Percentiles rank a stretch among this genome's conserved stretches.
These are phyloP conservation scores for Parelbella ahira DNA, from an alignment of 2,888 invertebrate species.

Conservation along the genomic window DNA sequence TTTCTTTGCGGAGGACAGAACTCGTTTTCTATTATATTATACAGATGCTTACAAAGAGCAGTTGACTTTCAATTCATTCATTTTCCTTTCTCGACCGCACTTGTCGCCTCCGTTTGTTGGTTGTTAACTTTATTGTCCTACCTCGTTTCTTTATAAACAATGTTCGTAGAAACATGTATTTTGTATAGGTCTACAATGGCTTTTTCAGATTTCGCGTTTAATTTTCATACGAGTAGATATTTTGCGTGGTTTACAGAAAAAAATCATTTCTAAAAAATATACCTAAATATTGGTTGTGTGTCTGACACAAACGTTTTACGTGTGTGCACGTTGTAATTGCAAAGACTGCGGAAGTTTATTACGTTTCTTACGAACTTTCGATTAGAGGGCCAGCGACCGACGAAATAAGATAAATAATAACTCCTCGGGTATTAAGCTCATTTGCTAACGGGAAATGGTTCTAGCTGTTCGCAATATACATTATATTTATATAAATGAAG, in stretches of 20 bases:
- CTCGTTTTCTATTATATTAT: slow-evolving; percentile 24
- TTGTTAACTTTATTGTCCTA: slow-evolving; percentile 29
- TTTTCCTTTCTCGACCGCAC: slow-evolving; percentile 2
- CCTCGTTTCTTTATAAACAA: not conserved
- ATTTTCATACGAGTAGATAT: too few relatives aligned
- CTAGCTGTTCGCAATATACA: slow-evolving; percentile 24
- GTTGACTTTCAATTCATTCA: slow-evolving; percentile 2
- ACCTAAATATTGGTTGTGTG: too few relatives aligned
- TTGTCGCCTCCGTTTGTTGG: not conserved
- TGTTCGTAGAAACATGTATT: too few relatives aligned
- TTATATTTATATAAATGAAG: slow-evolving; percentile 5
- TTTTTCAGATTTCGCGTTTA: too few relatives aligned
- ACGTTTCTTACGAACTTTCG: slow-evolving; percentile 56
- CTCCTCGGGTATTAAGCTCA: slow-evolving; percentile 42
- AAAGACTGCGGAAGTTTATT: slow-evolving; percentile 62
- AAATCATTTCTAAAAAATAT: too few relatives aligned
- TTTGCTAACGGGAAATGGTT: slow-evolving; percentile 46
- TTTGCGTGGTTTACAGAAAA: too few relatives aligned
- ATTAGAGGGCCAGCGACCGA: slow-evolving; percentile 47
- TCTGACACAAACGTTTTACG: slow-evolving; percentile 23
- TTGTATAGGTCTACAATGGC: too few relatives aligned
- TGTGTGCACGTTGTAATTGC: slow-evolving; percentile 52
- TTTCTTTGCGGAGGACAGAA: slow-evolving; percentile 16
- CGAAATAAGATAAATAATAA: slow-evolving; percentile 53
- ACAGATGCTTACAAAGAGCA: slow-evolving; percentile 10